These are phyloP conservation scores for Corella eumyota DNA, from an alignment of 23 tunicate genomes.

Conservation along the genomic window DNA sequence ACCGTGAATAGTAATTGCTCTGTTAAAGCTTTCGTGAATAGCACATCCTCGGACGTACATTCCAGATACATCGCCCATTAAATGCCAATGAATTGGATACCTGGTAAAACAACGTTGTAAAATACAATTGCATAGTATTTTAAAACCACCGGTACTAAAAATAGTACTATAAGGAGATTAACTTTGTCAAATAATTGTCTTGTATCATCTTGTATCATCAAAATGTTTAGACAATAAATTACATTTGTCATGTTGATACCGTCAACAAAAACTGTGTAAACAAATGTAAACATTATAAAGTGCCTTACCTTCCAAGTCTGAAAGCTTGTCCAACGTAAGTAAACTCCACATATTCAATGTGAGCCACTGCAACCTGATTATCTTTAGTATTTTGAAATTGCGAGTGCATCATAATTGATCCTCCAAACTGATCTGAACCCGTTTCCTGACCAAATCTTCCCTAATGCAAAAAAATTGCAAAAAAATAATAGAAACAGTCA, in stretches of 20 bases:
- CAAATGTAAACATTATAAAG: neutral
- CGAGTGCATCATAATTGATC: constrained; percentile 72
- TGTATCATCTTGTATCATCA: too few species aligned
- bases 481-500: neutral
- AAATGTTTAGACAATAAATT: too few species aligned
- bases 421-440: constrained; percentile 92
- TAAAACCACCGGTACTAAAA: too few species aligned
- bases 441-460: constrained; percentile 91
- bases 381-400: constrained; percentile 6
- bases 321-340: constrained; percentile 89
- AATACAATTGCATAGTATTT: too few species aligned
- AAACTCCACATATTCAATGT: constrained; percentile 66
- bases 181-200: too few species aligned
- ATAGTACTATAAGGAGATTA: too few species aligned
- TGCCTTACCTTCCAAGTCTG: constrained; percentile 60
- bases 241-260: too few species aligned
- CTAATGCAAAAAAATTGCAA: neutral
- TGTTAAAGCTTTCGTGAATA: constrained; percentile 75
- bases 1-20: constrained; percentile 93
- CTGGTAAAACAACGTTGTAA: constrained; percentile 14
- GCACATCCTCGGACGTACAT: constrained; percentile 73
- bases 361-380: constrained; percentile 24
- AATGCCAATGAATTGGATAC: constrained; percentile 94
- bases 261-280: too few species aligned
- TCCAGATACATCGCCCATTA: constrained; percentile 63